Evolutionary conservation across 2,888 invertebrate species (phyloP).

Genomic region (Bugulina stolonifera): DNA sequence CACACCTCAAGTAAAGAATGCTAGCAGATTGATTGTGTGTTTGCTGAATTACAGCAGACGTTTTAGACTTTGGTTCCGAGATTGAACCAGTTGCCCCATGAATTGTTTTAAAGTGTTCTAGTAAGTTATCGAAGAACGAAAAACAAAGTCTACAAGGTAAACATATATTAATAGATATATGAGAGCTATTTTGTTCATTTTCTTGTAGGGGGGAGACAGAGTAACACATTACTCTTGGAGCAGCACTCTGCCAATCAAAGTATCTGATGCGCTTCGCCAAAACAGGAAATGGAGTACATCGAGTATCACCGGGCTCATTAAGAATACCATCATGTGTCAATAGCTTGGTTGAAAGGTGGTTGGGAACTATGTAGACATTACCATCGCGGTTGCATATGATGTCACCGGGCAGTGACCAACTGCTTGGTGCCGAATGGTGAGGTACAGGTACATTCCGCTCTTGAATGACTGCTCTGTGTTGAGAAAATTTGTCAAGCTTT

Average conservation of each 20-base stretch:
- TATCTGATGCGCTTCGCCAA: not conserved
- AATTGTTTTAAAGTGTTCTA: not conserved
- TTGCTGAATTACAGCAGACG: conserved; percentile 9
- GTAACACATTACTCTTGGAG: not conserved
- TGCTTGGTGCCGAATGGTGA: not conserved
- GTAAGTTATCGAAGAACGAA: not conserved
- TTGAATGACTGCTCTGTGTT: not conserved
- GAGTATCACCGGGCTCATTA: not conserved
- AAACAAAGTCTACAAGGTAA: not conserved
- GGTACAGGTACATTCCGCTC: too few relatives aligned
- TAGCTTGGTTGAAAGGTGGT: not conserved
- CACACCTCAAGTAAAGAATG: not conserved
- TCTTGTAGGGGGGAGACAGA: not conserved
- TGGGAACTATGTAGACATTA: not conserved
- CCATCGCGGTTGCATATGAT: conserved; percentile 15
- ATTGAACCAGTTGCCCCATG: not conserved
- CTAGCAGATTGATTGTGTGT: not conserved
- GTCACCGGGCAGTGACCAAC: not conserved
- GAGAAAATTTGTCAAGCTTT: not conserved
- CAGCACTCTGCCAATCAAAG: not conserved
- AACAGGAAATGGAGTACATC: conserved; percentile 4
- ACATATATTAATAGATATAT: not conserved
- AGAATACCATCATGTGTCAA: not conserved
- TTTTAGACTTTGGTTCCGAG: not conserved
- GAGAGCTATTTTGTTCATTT: not conserved